Evolutionary conservation across 2,113 vertebrate genomes (phyloP), one percentile per base, ranked within the genome.

Genomic region (Halichoeres trimaculatus): DNA sequence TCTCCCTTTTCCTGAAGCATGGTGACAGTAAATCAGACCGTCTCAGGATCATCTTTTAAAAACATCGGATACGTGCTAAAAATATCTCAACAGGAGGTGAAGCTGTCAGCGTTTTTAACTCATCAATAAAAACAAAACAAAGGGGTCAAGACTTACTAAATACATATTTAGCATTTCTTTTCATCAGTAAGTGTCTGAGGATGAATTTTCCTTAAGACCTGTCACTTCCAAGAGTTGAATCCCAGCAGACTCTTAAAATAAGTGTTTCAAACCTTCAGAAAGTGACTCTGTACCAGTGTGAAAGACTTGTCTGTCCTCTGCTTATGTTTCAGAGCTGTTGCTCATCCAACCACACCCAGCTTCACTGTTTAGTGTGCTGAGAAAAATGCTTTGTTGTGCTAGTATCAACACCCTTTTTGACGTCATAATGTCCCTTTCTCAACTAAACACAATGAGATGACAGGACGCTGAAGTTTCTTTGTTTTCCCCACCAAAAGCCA

Each of bases 21-120:
- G 41, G 23, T 35, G 61, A 65, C 71, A 72, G 19, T 13, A 38
- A 7, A 58, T 63, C 30, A 17, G 13, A 71, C n/a, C 1, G n/a
- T 23, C 22, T 34, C 6, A 12, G 4, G 24, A 2, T 64, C 35
- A 53, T 54, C 65, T 50, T 73, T 54, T 76, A 84, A 84, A 73
- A 76, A 65, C 7, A 11, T 12, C 1, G 8, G 2, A 14, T 48
- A 70, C 41, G 70, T 1, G 19, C 57, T 11, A 1, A 45, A 81
- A 70, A 67, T 75, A 80, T 36, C 68, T 47, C 19, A 14, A 2
- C 19, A n/a, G 14, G 38, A 61, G 69, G n/a, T 66, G 62, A 51
- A 11, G 24, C 13, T 50, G 57, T 75, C 53, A 68, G 41, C 36
- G 36, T 30, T n/a, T 66, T 65, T 23, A 9, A 0, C 1, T 57